Evolutionary conservation across 2,888 invertebrate species (phyloP).

Genomic region (Drosophila falleni): DNA sequence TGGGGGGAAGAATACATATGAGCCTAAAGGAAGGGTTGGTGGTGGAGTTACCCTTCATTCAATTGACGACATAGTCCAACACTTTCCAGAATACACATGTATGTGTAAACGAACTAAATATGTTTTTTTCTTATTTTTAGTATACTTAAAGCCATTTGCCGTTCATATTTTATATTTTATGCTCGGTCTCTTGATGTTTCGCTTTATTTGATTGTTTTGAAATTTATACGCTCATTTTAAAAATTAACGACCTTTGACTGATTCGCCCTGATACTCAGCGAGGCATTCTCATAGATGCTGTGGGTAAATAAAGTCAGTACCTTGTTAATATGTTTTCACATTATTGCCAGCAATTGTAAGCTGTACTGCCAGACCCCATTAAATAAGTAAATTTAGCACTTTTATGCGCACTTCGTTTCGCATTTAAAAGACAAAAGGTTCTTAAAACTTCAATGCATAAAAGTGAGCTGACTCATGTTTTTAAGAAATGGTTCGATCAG

Average conservation of each 20-base stretch:
- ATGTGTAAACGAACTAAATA: slow-evolving; percentile 2
- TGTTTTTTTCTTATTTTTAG: slow-evolving; percentile 18
- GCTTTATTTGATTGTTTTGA: slow-evolving; percentile 55
- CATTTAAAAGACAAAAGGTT: slow-evolving; percentile 14
- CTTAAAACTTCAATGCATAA: slow-evolving; percentile 1
- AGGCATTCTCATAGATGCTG: neutral
- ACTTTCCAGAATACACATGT: slow-evolving; percentile 29
- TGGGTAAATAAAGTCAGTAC: neutral
- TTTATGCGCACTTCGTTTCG: slow-evolving; percentile 39
- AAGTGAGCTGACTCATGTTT: slow-evolving; percentile 15
- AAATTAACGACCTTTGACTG: slow-evolving; percentile 83
- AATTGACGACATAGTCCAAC: slow-evolving; percentile 19
- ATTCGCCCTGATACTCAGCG: slow-evolving; percentile 47
- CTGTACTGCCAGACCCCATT: slow-evolving; percentile 50
- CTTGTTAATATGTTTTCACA: slow-evolving; percentile 15
- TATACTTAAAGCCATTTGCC: slow-evolving; percentile 37
- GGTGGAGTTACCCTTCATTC: neutral
- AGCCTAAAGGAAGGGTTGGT: slow-evolving; percentile 56
- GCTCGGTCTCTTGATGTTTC: slow-evolving; percentile 16
- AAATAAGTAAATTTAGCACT: slow-evolving; percentile 43
- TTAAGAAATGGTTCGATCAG: neutral
- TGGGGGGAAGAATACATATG: slow-evolving; percentile 40
- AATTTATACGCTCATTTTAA: slow-evolving; percentile 69
- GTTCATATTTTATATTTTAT: slow-evolving; percentile 24
- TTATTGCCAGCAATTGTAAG: slow-evolving; percentile 76